Percentiles rank a stretch among this genome's conserved stretches.
Evolutionary conservation across 2,113 vertebrate species (phyloP).

Genomic region (Osmerus mordax): DNA sequence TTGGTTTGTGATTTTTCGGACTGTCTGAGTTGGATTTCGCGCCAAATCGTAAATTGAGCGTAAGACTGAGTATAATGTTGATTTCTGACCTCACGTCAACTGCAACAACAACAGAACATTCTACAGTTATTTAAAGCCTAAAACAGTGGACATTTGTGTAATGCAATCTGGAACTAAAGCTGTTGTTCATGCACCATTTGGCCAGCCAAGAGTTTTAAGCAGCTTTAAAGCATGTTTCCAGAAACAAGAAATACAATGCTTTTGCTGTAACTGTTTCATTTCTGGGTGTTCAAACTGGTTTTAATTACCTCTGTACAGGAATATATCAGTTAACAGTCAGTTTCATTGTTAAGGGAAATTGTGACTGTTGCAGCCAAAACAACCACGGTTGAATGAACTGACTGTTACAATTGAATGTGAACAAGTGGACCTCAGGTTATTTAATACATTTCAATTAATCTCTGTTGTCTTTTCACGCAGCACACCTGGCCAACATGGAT

Average conservation of each 20-base stretch:
- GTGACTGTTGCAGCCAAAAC: slow-evolving; percentile 10
- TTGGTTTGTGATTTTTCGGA: slow-evolving; percentile 32
- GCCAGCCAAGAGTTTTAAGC: slow-evolving; percentile 10
- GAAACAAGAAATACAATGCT: not conserved
- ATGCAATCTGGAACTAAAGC: slow-evolving; percentile 22
- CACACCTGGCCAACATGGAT: slow-evolving; percentile 22
- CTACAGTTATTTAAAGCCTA: not conserved
- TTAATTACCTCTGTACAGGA: slow-evolving; percentile 10
- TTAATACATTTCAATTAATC: slow-evolving; percentile 8
- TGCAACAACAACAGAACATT: slow-evolving; percentile 15
- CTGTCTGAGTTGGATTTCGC: slow-evolving; percentile 17
- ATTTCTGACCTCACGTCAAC: slow-evolving; percentile 15
- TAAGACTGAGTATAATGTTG: not conserved
- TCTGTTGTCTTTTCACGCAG: slow-evolving; percentile 13
- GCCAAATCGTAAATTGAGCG: slow-evolving; percentile 20
- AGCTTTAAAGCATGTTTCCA: slow-evolving; percentile 16
- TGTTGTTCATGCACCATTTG: slow-evolving; percentile 25
- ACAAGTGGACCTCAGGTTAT: slow-evolving; percentile 14
- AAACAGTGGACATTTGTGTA: slow-evolving; percentile 9
- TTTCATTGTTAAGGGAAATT: not conserved
- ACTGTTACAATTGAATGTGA: slow-evolving; percentile 20
- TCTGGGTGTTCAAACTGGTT: slow-evolving; percentile 5
- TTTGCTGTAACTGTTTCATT: not conserved
- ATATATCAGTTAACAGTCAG: slow-evolving; percentile 11
- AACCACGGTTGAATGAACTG: slow-evolving; percentile 11